Evolutionary conservation across 2,888 invertebrate species (phyloP).

Genomic region (Meta bourneti): DNA sequence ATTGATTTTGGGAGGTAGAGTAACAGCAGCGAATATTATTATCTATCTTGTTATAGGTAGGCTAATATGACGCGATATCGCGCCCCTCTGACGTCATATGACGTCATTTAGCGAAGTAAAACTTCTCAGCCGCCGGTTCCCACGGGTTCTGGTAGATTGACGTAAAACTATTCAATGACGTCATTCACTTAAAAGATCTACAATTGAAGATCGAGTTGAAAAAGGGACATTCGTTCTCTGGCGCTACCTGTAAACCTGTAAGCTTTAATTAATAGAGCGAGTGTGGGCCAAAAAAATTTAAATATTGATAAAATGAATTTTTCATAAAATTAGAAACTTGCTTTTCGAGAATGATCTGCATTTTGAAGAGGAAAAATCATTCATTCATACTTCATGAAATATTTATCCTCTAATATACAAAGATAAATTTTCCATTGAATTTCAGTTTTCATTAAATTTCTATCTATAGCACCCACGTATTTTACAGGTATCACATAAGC

Average conservation of each 20-base stretch:
- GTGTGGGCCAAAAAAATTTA: neutral
- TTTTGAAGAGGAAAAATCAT: too few relatives aligned
- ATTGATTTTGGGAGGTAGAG: conserved; percentile 28
- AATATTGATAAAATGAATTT: too few relatives aligned
- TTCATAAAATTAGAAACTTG: too few relatives aligned
- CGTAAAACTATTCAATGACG: conserved; percentile 63
- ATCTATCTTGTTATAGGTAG: conserved; percentile 48
- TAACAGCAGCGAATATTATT: conserved; percentile 4
- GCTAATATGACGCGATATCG: conserved; percentile 58
- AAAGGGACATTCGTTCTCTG: neutral
- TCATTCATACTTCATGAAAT: too few relatives aligned
- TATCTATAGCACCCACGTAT: too few relatives aligned
- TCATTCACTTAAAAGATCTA: conserved; percentile 55
- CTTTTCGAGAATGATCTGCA: too few relatives aligned
- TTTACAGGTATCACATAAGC: too few relatives aligned
- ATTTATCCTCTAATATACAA: too few relatives aligned
- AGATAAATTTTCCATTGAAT: too few relatives aligned
- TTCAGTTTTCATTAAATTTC: too few relatives aligned
- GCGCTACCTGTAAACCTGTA: neutral
- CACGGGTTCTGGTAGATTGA: conserved; percentile 57
- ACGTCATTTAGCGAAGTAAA: conserved; percentile 64
- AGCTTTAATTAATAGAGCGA: neutral
- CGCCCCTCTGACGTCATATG: conserved; percentile 62
- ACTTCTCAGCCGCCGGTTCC: conserved; percentile 61
- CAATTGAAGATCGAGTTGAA: conserved; percentile 31